Evolutionary conservation across 2,888 invertebrate species (phyloP).

Genomic region (Acanthopleura granulata): DNA sequence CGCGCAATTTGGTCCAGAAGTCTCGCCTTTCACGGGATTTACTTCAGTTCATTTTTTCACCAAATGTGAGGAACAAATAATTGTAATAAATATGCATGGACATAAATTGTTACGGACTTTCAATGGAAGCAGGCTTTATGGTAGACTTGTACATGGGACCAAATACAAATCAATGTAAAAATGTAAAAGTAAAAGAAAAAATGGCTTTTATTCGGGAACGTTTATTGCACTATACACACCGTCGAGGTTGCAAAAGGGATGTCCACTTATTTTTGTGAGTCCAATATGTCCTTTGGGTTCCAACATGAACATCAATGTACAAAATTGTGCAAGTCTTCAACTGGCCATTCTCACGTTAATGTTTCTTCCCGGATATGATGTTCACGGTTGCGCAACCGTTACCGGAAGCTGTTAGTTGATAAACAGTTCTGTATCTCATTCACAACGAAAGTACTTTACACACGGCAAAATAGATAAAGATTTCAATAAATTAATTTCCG

Average conservation of each 20-base stretch:
- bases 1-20: no score
- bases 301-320: slow-evolving; percentile 17
- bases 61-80: no score
- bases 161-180: no score
- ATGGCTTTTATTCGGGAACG: slow-evolving; percentile 11
- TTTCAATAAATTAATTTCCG: slow-evolving; percentile 16
- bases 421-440: slow-evolving; percentile 6
- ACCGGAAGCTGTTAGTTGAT: slow-evolving; percentile 32
- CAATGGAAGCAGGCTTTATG: no score
- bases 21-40: no score
- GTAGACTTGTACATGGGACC: no score
- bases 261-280: slow-evolving; percentile 12
- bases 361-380: slow-evolving; percentile 32
- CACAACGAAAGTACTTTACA: slow-evolving; percentile 18
- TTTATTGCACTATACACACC: slow-evolving; percentile 19
- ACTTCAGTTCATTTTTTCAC: no score
- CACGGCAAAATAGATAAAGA: slow-evolving; percentile 19
- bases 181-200: not conserved
- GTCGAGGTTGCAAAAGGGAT: slow-evolving; percentile 19
- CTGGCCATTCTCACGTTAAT: not conserved
- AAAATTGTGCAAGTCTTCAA: slow-evolving; percentile 11
- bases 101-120: no score
- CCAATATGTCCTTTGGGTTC: slow-evolving; percentile 11
- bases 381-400: slow-evolving; percentile 37
- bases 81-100: no score